Base-by-base conservation (phyloP, 2,888 invertebrate genomes). In the Limnephilus rhombicus region DNA sequence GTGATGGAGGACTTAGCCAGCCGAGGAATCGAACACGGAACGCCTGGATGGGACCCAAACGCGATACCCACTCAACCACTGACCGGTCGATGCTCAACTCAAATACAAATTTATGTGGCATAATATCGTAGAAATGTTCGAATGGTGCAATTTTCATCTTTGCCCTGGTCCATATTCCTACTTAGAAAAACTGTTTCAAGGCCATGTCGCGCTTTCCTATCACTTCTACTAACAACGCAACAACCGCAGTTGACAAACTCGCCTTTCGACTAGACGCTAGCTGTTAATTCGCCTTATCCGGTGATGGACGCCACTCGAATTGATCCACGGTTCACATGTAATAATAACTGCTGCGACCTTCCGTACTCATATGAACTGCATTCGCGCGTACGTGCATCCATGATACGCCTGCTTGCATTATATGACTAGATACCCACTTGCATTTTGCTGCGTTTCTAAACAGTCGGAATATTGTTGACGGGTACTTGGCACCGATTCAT, bases 291-390 rank as follows among this genome's bases (percentile, higher is more conserved):
- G 24, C 83, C 24, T 41, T 37, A 37, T 83, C 83, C 83, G 83
- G 37, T 41, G 41, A 41, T 15, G 83, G 83, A 83, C 37, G 18
- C 37, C 83, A 83, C 11, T 37, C 24, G 83, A 83, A 41, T 34
- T 24, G 34, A 83, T 37, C 83, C 83, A 37, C 37, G 83, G 37
- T 83, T 83, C 83, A 37, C 37, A 83, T 83, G 83, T 37, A 37
- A 83, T 83, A 83, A 31, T 18, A 83, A 37, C 83, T 41, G 37
- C 24, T 41, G 83, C 83, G 83, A 83, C 83, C 83, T 83, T 34
- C 82, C 34, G 82, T 41, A 68, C 68, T 68, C 68, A 24, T 68
- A 68, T n/a, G 68, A 68, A 68, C 68, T 68, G 68, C 68, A 68
- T 5, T 68, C 68, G 68, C 24, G 24, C 68, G 1, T 68, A 68